Evolutionary conservation across 92 coral and sea anemone species (phyloP).

Genomic region (Porites divaricata): DNA sequence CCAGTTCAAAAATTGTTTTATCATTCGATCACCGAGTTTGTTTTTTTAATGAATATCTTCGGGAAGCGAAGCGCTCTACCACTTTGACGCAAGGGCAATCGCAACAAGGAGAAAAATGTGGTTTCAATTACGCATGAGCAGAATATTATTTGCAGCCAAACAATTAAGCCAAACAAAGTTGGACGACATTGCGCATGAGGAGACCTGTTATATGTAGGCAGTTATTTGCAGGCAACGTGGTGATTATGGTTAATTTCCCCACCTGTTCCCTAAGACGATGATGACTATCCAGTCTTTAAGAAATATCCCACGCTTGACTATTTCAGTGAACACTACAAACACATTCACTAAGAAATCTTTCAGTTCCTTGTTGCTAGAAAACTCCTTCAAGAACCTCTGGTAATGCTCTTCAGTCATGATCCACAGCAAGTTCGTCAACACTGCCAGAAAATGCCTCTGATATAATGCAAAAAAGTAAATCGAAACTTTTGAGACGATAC

Average conservation of each 20-base stretch:
- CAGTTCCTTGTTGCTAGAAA: conserved; percentile 71
- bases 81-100: no score
- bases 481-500: not conserved
- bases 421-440: conserved; percentile 78
- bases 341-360: conserved; percentile 89
- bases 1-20: no score
- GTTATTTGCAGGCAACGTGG: no score
- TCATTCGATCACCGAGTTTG: no score
- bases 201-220: no score
- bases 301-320: conserved; percentile 88
- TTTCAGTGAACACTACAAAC: conserved; percentile 95
- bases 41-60: no score
- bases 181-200: no score
- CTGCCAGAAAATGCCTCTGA: conserved; percentile 90
- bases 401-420: conserved; percentile 95
- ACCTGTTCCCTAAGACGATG: conserved; percentile 93
- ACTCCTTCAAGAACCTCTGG: conserved; percentile 81
- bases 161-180: no score
- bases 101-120: no score
- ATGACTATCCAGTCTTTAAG: conserved; percentile 93
- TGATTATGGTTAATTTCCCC: not conserved
- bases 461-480: not conserved
- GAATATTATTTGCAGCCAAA: no score
- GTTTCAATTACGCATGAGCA: no score
- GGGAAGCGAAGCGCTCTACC: no score